A percentile compares a stretch with the other conserved stretches of the same genome.
phyloP scores from a whole-genome alignment of 2,113 vertebrate genomes.

The Poecilia latipinna region DNA sequence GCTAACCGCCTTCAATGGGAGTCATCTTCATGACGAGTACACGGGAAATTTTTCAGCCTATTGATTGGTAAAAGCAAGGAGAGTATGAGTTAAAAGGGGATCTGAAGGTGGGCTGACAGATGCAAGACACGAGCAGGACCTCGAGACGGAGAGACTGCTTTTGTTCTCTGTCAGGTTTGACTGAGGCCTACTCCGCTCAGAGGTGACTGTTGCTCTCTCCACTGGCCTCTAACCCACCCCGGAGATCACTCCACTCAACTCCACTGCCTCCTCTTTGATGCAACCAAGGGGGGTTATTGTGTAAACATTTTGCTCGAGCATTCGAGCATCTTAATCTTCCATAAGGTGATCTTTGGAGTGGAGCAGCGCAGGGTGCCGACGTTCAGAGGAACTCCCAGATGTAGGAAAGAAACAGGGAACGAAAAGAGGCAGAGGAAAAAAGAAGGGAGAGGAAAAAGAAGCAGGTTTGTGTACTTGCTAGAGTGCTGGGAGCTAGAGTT shows the following conservation, averaged over 20 bases:
- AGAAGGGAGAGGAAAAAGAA: constrained; percentile 70
- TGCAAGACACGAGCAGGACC: constrained; percentile 59
- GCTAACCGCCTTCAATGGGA: constrained; percentile 48
- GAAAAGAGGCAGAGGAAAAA: constrained; percentile 56
- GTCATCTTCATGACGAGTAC: constrained; percentile 57
- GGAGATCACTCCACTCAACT: constrained; percentile 71
- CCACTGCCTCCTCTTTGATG: constrained; percentile 75
- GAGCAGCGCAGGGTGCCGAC: constrained; percentile 75
- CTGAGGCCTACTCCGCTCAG: constrained; percentile 70
- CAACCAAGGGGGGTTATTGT: constrained; percentile 69
- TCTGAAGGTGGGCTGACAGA: constrained; percentile 72
- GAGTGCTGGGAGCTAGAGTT: constrained; percentile 84
- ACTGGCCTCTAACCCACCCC: constrained; percentile 72
- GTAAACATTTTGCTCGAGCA: constrained; percentile 79
- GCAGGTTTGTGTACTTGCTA: constrained; percentile 80
- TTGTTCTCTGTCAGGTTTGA: constrained; percentile 75
- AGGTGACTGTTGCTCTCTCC: constrained; percentile 73
- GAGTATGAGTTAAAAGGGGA: constrained; percentile 71
- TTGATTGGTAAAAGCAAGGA: constrained; percentile 70
- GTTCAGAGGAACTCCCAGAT: constrained; percentile 79
- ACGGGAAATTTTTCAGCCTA: constrained; percentile 49
- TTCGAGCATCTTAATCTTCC: constrained; percentile 81
- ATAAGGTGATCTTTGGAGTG: constrained; percentile 81
- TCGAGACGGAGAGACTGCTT: constrained; percentile 67
- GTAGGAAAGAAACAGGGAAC: constrained; percentile 71